Base-by-base conservation (phyloP, 1,140 invertebrate genomes). In the Propsilocerus akamusi region DNA sequence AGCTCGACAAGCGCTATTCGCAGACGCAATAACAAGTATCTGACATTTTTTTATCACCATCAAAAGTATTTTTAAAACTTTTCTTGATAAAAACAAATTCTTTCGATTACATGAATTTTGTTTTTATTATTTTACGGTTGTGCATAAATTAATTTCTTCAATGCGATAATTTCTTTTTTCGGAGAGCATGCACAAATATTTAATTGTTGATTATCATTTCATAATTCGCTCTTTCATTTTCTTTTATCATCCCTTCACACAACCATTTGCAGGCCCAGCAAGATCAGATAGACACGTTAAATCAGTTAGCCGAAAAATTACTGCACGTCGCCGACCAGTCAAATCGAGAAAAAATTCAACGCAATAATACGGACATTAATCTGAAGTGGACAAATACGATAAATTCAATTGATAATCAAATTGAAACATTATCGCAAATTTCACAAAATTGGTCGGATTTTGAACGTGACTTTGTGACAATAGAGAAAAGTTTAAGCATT, bases 401-500 rank as follows among this genome's bases (percentile, higher is more conserved):
- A 22, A 72, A 73, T 5, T 69, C 77, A 58, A 66, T 89, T 58
- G 83, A 82, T 53, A 71, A 68, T 49, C 69, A 80, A 49, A 67
- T 75, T 49, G 71, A 81, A 50, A 68, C 72, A 26, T 62, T 85
- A 4, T 72, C 76, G 34, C 70, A 75, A 41, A 62, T 86, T 49
- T 80, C 81, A 2, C 73, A 76, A 52, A 76, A 81, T 53, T 90
- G 87, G 83, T 78, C 87, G 57, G 75, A 77, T 50, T 81, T 85
- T 56, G 85, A 86, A 66, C 68, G 70, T 3, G 72, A 75, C 53
- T 76, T 80, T 62, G 72, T 77, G 53, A 67, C 68, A 46, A 77
- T 75, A 60, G 81, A 78, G 58, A 75, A 68, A 54, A 69, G 72
- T 47, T 52, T 83, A 3, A 72, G 66, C 54, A 69, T 68, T 20